These are phyloP conservation scores for Idaea aversata DNA, from an alignment of 2,888 invertebrate species.

Conservation along the genomic window DNA sequence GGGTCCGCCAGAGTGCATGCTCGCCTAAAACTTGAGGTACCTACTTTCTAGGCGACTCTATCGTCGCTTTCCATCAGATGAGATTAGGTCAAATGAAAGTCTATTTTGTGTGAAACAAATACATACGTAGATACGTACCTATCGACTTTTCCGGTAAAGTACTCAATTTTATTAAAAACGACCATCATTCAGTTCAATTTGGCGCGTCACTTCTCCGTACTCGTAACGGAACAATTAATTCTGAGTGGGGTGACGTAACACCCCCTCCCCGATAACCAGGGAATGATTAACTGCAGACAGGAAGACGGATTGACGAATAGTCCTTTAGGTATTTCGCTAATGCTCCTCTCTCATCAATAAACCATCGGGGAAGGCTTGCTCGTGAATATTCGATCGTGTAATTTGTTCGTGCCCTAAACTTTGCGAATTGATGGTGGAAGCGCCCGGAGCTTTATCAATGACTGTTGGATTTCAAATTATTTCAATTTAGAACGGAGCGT, in stretches of 20 bases:
- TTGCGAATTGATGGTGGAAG: constrained; percentile 5
- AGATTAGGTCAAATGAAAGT: too few relatives aligned
- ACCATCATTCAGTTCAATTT: constrained; percentile 52
- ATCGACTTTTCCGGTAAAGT: neutral
- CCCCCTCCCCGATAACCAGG: constrained; percentile 55
- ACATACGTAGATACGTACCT: neutral
- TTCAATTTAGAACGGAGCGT: neutral
- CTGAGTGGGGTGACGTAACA: constrained; percentile 65
- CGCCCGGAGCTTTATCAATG: neutral
- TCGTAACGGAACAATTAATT: constrained; percentile 76
- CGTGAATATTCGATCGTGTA: constrained; percentile 25
- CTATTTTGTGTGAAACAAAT: too few relatives aligned
- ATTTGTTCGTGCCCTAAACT: constrained; percentile 17
- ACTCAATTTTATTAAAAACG: neutral
- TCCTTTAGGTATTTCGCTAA: constrained; percentile 78
- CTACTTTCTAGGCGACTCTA: too few relatives aligned
- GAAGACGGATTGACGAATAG: constrained; percentile 80
- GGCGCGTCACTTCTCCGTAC: constrained; percentile 57
- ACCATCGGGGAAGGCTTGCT: constrained; percentile 50
- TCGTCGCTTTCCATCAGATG: too few relatives aligned
- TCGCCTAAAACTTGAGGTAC: too few relatives aligned
- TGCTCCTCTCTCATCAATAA: constrained; percentile 73
- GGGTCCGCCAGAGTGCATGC: too few relatives aligned
- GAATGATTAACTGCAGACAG: constrained; percentile 78
- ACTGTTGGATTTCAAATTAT: constrained; percentile 1